phyloP scores from a whole-genome alignment of 1,140 invertebrate species.

The Tigriopus japonicus region DNA sequence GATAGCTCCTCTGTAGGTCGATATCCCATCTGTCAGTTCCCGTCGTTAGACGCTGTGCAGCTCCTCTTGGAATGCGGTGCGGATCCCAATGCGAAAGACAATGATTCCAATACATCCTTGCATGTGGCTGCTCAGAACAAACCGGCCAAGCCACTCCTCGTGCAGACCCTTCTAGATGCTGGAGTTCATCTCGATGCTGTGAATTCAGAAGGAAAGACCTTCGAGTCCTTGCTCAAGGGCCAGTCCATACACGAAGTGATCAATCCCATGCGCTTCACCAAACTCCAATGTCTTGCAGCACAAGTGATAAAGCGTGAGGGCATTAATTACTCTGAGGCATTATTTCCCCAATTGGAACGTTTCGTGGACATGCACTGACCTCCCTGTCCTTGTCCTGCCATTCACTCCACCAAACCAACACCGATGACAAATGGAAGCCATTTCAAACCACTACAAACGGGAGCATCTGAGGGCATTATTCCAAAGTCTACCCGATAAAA shows the following conservation, averaged over 20 bases:
- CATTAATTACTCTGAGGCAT: constrained; percentile 21
- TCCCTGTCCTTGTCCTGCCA: too few species aligned
- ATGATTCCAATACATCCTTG: constrained; percentile 57
- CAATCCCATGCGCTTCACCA: constrained; percentile 56
- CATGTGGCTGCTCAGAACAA: constrained; percentile 48
- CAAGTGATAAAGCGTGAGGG: constrained; percentile 44
- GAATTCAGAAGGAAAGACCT: constrained; percentile 56
- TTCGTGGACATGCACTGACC: too few species aligned
- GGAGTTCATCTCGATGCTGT: constrained; percentile 73
- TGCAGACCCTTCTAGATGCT: constrained; percentile 44
- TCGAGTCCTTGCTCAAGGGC: constrained; percentile 41
- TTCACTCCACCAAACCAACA: too few species aligned
- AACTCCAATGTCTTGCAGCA: constrained; percentile 58
- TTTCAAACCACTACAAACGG: too few species aligned
- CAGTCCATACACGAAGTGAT: constrained; percentile 42
- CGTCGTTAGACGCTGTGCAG: constrained; percentile 46
- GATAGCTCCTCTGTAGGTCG: constrained; percentile 34
- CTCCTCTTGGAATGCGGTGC: constrained; percentile 64
- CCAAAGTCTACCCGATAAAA: too few species aligned
- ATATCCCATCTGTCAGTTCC: constrained; percentile 54
- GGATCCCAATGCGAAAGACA: constrained; percentile 48
- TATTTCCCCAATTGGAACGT: too few species aligned
- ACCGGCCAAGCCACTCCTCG: constrained; percentile 35
- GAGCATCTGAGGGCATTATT: too few species aligned
- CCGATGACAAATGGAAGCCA: too few species aligned